phyloP scores from a whole-genome alignment of 2,888 invertebrate species.

The Agrilus mali region DNA sequence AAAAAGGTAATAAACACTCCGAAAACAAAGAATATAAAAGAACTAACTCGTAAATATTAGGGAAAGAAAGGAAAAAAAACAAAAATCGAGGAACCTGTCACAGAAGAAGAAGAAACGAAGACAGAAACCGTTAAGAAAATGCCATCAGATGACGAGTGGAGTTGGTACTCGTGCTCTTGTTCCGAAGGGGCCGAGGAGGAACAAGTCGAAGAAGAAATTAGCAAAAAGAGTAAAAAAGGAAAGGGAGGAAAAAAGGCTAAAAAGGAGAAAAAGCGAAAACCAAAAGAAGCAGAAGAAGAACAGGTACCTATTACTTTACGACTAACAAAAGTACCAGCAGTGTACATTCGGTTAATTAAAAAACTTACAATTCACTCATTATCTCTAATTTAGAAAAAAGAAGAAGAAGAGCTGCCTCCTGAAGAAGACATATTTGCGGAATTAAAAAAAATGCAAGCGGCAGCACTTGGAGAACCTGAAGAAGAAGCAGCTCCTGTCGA shows the following conservation, averaged over 20 bases:
- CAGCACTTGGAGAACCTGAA: conserved; percentile 5
- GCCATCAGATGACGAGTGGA: no score
- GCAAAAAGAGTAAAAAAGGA: conserved; percentile 4
- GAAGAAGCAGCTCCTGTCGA: background rate
- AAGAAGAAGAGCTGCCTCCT: background rate
- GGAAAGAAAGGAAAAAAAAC: conserved; percentile 4
- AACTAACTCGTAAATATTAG: conserved; percentile 7
- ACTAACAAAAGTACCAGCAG: background rate
- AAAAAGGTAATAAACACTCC: conserved; percentile 1
- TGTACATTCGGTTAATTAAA: no score
- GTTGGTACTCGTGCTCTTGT: no score
- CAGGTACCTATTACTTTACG: background rate
- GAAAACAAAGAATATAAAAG: conserved; percentile 1
- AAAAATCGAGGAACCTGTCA: background rate
- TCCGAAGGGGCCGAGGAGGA: background rate
- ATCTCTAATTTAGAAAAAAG: background rate
- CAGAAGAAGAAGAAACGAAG: background rate
- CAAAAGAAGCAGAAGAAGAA: background rate
- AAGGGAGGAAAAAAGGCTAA: conserved; percentile 4
- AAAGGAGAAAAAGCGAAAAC: conserved; percentile 2
- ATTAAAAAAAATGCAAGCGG: conserved; percentile 9
- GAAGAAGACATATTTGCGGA: conserved; percentile 9
- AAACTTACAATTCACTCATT: no score
- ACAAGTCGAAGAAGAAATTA: conserved; percentile 2
- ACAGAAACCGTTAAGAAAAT: no score